Evolutionary conservation across 64 coral and sea anemone genomes (phyloP).

Genomic region (Montipora efflorescens): DNA sequence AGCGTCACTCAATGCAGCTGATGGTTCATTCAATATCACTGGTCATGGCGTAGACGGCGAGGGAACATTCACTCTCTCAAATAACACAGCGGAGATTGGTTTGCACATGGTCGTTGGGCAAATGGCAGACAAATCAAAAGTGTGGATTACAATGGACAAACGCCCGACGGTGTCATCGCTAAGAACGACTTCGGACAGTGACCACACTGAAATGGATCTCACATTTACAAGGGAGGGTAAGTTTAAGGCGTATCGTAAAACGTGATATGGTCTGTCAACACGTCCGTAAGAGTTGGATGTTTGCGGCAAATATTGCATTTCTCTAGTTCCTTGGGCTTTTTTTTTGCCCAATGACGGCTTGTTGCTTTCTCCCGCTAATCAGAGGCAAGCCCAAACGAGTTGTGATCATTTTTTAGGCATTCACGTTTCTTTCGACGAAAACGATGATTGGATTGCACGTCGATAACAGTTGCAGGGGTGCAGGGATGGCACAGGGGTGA

Average conservation of each 20-base stretch:
- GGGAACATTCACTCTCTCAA: constrained; percentile 44
- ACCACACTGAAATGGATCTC: constrained; percentile 35
- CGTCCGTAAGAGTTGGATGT: too few relatives aligned
- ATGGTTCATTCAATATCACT: constrained; percentile 56
- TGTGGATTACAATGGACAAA: not conserved
- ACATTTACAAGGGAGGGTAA: constrained; percentile 27
- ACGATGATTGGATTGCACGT: too few relatives aligned
- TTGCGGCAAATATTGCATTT: too few relatives aligned
- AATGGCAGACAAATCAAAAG: not conserved
- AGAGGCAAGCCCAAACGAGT: too few relatives aligned
- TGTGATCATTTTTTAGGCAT: too few relatives aligned
- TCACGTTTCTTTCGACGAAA: too few relatives aligned
- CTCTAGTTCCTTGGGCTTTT: too few relatives aligned
- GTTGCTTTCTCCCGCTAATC: too few relatives aligned
- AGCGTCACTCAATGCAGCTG: constrained; percentile 2
- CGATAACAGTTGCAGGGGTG: too few relatives aligned
- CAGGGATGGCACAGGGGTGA: too few relatives aligned
- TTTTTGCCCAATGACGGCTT: too few relatives aligned
- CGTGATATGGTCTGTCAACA: too few relatives aligned
- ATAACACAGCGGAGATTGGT: constrained; percentile 53
- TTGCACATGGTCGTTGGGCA: constrained; percentile 45
- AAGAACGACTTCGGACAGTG: not conserved
- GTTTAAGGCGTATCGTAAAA: not conserved
- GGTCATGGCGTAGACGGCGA: constrained; percentile 64
- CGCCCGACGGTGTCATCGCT: not conserved